Base-by-base conservation (phyloP, 2,888 invertebrate species). In the Copidosoma aretas region DNA sequence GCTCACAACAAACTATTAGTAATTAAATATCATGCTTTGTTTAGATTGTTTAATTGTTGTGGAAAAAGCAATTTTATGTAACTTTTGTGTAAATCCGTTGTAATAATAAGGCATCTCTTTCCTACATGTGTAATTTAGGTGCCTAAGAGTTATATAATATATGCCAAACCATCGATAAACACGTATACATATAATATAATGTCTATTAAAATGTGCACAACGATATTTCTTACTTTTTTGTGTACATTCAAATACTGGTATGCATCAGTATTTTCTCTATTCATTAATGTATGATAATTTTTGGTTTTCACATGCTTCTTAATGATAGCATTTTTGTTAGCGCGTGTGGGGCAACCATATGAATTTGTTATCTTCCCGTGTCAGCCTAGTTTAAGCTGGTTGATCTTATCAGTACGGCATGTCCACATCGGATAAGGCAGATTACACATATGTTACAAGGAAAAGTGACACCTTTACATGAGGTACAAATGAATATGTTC, bases 391-490 rank as follows among this genome's bases (percentile, higher is more conserved):
- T 71, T 39, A 43, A 71, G 71, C 66, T 66, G 49, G 56, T 63
- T 41, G 57, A 68, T 62, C 71, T 71, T 66, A 68, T 61, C 64
- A 39, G 53, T 49, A 59, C 22, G 39, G 61, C n/a, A 32, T 66
- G 64, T 67, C 60, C 64, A 61, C 63, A 64, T 67, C 63, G 59
- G 67, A 71, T 71, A 71, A 67, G 59, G 49, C 10, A 64, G 70
- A 67, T 57, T 54, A 60, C 15, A 32, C 22, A 8, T 25, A 57
- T 64, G 60, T 52, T 52, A 52, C 52, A 54, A 65, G 21, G 14
- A 61, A 58, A 59, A 65, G 22, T 41, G 53, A 59, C 32, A 46
- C 53, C 61, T 65, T 61, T 64, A 53, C 39, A 14, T 12, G 43
- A 46, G 32, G 32, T 32, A 32, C 32, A 32, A 32, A 32, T 32